These are phyloP conservation scores for Caenorhabditis drosophilae DNA, from an alignment of 2,888 invertebrate species.

Conservation along the genomic window DNA sequence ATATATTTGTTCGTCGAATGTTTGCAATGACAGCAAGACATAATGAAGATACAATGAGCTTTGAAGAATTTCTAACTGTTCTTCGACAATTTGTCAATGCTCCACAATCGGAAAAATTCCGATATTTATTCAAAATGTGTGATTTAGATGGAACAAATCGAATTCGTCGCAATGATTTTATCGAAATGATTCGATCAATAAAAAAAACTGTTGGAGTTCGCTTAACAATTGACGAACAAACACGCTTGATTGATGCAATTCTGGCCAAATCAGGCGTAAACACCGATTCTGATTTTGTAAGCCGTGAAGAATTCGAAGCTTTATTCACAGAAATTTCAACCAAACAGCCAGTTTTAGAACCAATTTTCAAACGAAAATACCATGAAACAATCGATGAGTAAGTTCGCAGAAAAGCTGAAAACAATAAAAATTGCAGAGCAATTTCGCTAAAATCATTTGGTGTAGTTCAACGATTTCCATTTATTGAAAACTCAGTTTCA, in stretches of 20 bases:
- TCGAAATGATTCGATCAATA: conserved; percentile 80
- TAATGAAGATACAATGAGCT: conserved; percentile 81
- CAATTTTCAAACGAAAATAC: conserved; percentile 18
- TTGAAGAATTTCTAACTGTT: conserved; percentile 88
- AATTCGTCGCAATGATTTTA: conserved; percentile 89
- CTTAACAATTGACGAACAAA: conserved; percentile 52
- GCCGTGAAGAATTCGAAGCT: conserved; percentile 63
- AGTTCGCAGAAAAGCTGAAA: too few relatives aligned
- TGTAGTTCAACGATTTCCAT: conserved; percentile 32
- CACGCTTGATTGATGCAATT: conserved; percentile 44
- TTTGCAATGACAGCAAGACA: conserved; percentile 88
- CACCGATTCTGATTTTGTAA: conserved; percentile 39
- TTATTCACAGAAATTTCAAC: conserved; percentile 60
- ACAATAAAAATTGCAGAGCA: conserved; percentile 57
- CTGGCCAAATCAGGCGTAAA: conserved; percentile 23
- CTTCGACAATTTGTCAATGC: conserved; percentile 57
- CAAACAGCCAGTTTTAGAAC: conserved; percentile 62
- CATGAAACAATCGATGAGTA: conserved; percentile 55
- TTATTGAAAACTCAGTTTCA: conserved; percentile 13
- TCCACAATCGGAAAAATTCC: conserved; percentile 70
- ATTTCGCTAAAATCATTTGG: conserved; percentile 67
- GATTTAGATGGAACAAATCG: conserved; percentile 92
- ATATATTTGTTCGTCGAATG: conserved; percentile 94
- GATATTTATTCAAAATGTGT: conserved; percentile 96
- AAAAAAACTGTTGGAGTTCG: conserved; percentile 64